These are phyloP conservation scores for Distichodus sexfasciatus DNA, from an alignment of 2,797 vertebrate genomes.

Conservation along the genomic window DNA sequence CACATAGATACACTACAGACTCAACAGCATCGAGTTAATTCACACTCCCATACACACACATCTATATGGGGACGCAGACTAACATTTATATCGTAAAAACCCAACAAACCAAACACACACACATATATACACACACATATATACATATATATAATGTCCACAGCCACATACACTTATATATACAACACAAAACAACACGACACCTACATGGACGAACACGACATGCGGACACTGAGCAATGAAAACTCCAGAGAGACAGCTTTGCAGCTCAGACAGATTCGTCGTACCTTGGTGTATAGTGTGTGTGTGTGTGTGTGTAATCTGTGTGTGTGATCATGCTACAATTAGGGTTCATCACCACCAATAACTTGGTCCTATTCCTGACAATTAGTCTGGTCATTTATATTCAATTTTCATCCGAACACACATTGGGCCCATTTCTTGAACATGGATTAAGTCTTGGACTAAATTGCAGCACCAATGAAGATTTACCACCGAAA, in stretches of 20 bases:
- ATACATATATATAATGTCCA: slow-evolving; percentile 46
- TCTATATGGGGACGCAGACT: slow-evolving; percentile 5
- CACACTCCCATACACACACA: slow-evolving; percentile 18
- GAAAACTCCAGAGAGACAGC: slow-evolving; percentile 75
- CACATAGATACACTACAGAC: slow-evolving; percentile 9
- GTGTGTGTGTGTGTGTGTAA: background rate
- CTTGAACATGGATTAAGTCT: too few relatives aligned
- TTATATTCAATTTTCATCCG: too few relatives aligned
- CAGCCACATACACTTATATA: slow-evolving; percentile 54
- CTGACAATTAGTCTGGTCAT: too few relatives aligned
- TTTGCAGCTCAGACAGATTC: slow-evolving; percentile 70
- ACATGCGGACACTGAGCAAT: slow-evolving; percentile 54
- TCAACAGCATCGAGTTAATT: background rate
- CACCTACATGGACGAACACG: too few relatives aligned
- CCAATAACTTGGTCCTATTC: too few relatives aligned
- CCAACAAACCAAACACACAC: slow-evolving; percentile 13
- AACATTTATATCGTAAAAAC: background rate
- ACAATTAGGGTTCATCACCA: too few relatives aligned
- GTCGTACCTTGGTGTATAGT: too few relatives aligned
- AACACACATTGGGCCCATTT: too few relatives aligned
- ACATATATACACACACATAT: slow-evolving; percentile 22
- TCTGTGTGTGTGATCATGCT: background rate
- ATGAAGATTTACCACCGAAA: too few relatives aligned
- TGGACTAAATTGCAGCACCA: too few relatives aligned
- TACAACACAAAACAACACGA: too few relatives aligned